Evolutionary conservation across 2,888 invertebrate genomes (phyloP).

Genomic region (Hydrotaea cyrtoneurina): DNA sequence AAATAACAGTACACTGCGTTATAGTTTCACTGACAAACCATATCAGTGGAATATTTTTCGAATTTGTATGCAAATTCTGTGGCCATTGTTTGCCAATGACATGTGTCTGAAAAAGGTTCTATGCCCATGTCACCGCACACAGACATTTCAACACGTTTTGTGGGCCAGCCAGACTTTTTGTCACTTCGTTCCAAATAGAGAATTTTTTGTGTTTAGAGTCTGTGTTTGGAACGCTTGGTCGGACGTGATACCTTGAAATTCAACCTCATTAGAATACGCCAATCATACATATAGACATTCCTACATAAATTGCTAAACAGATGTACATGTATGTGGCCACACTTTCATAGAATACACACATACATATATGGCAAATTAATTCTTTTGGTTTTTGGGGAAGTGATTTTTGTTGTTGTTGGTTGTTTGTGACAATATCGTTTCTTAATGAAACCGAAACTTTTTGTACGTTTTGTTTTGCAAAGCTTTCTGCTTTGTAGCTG

Average conservation of each 20-base stretch:
- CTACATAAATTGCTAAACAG: no score
- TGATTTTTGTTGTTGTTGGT: background rate
- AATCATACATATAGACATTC: background rate
- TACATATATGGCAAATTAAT: background rate
- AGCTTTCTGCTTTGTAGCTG: background rate
- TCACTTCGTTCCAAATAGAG: constrained; percentile 9
- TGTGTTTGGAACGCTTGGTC: background rate
- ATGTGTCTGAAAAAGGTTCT: constrained; percentile 33
- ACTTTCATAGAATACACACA: constrained; percentile 1
- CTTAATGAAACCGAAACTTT: constrained; percentile 24
- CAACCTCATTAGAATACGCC: constrained; percentile 25
- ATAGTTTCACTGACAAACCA: background rate
- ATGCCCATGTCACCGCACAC: background rate
- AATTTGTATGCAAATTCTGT: constrained; percentile 34
- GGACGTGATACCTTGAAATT: constrained; percentile 38
- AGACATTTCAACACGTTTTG: constrained; percentile 38
- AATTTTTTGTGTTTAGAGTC: background rate
- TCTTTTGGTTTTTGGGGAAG: background rate
- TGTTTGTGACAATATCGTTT: constrained; percentile 5
- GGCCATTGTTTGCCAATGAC: constrained; percentile 17
- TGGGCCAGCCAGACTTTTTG: constrained; percentile 9
- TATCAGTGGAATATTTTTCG: background rate
- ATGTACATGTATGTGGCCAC: background rate
- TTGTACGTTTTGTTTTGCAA: background rate
- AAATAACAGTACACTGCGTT: constrained; percentile 15